Base-by-base conservation (phyloP, 2,888 invertebrate genomes). In the Eulithis prunata region DNA sequence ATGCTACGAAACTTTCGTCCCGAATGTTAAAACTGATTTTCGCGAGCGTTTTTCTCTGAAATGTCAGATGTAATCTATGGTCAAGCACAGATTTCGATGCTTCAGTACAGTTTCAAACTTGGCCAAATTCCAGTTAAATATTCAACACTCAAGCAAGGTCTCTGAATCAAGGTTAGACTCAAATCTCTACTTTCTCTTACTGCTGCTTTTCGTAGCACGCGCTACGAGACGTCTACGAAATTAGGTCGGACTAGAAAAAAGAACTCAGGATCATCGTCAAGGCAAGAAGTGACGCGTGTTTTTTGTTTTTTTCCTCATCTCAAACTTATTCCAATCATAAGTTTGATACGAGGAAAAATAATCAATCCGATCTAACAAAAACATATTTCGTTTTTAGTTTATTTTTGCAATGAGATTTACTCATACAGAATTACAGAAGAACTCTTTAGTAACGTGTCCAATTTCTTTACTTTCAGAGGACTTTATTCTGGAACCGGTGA, bases 401-500 rank as follows among this genome's bases (percentile, higher is more conserved):
- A 21, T 49, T 21, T 21, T 21, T 21, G 21, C 21, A 21, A 21
- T 21, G 21, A 21, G 21, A 21, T 21, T 21, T 21, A 21, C 1
- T 21, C 2, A 21, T 21, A 21, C 21, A 21, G 2, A 21, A 21
- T n/a, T 2, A 21, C 21, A 32, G 32, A n/a, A 45, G 0, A 12
- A n/a, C 47, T 47, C 14, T 7, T 49, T 49, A 21, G 21, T 51
- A 36, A 52, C 36, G 7, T 36, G 8, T 52, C 12, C 32, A 28
- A 28, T 38, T 49, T 13, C 14, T 21, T 43, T 12, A 12, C 57
- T 81, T 89, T 41, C 91, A 96, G 96, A 96, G 87, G 95, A 95
- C 86, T 95, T 96, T 81, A 94, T 95, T 66, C 91, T 96, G 68
- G 96, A 96, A 84, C 94, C 95, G 45, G 95, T 96, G 76, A 92